These are phyloP conservation scores for Nasonia giraulti DNA, from an alignment of 1,140 invertebrate genomes.

Conservation along the genomic window DNA sequence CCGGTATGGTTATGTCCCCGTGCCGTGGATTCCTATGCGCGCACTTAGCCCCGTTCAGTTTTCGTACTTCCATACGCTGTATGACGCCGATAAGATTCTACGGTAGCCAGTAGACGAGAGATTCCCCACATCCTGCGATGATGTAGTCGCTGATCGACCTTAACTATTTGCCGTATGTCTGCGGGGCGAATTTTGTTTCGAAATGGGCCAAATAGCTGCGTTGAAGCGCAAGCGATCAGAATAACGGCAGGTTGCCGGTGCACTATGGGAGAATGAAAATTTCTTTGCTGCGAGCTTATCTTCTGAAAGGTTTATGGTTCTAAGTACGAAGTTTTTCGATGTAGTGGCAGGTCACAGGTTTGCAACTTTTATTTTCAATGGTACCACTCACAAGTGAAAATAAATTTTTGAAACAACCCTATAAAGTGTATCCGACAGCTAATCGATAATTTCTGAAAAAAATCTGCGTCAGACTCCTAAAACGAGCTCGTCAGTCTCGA, in stretches of 20 bases:
- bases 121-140: not conserved
- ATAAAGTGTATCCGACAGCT: too few relatives aligned
- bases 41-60: not conserved
- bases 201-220: not conserved
- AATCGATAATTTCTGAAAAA: too few relatives aligned
- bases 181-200: not conserved
- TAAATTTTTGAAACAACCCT: too few relatives aligned
- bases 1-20: conserved; percentile 33
- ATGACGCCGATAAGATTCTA: conserved; percentile 37
- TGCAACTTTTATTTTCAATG: too few relatives aligned
- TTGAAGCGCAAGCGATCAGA: not conserved
- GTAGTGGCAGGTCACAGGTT: too few relatives aligned
- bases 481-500: not conserved
- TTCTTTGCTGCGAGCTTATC: too few relatives aligned
- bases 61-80: not conserved
- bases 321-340: too few relatives aligned
- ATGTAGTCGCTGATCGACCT: not conserved
- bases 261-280: too few relatives aligned
- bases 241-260: not conserved
- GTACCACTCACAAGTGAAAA: too few relatives aligned
- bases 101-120: not conserved
- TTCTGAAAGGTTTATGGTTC: too few relatives aligned
- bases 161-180: not conserved
- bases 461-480: too few relatives aligned
- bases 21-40: not conserved